phyloP scores from a whole-genome alignment of 2,888 invertebrate genomes.

The Eremobia ochroleuca region DNA sequence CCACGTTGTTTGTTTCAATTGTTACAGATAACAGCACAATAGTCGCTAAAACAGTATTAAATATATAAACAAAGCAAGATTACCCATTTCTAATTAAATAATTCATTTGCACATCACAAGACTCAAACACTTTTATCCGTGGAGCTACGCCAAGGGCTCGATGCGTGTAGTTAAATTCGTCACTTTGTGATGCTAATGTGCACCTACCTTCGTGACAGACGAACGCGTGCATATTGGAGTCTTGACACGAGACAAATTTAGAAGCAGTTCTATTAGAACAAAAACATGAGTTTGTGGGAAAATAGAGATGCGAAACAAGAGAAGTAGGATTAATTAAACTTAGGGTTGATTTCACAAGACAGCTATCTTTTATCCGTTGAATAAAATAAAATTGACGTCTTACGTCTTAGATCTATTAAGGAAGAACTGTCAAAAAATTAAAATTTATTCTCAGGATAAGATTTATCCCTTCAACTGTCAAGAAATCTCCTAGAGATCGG shows the following conservation, averaged over 20 bases:
- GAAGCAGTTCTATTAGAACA: slow-evolving; percentile 51
- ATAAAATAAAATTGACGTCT: not conserved
- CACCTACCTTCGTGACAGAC: slow-evolving; percentile 56
- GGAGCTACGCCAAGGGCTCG: slow-evolving; percentile 58
- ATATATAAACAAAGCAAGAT: not conserved
- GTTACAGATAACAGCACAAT: slow-evolving; percentile 5
- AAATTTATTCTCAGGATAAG: not conserved
- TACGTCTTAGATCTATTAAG: not conserved
- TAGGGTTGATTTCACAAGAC: not conserved
- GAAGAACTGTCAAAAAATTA: not conserved
- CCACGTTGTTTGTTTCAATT: slow-evolving; percentile 9
- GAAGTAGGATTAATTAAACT: slow-evolving; percentile 11
- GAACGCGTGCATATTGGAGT: slow-evolving; percentile 70
- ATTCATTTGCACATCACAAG: slow-evolving; percentile 43
- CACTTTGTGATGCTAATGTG: slow-evolving; percentile 83
- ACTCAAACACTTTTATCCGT: slow-evolving; percentile 46
- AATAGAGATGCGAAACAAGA: slow-evolving; percentile 3
- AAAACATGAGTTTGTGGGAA: slow-evolving; percentile 26
- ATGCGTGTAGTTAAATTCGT: slow-evolving; percentile 79
- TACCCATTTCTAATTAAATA: slow-evolving; percentile 15
- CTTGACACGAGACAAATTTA: slow-evolving; percentile 71
- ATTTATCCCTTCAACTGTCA: no score
- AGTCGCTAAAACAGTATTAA: not conserved
- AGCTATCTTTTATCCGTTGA: not conserved
- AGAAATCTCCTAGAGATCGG: no score